Base-by-base conservation (phyloP, 1,140 invertebrate species). In the Drosophila fuyamai region DNA sequence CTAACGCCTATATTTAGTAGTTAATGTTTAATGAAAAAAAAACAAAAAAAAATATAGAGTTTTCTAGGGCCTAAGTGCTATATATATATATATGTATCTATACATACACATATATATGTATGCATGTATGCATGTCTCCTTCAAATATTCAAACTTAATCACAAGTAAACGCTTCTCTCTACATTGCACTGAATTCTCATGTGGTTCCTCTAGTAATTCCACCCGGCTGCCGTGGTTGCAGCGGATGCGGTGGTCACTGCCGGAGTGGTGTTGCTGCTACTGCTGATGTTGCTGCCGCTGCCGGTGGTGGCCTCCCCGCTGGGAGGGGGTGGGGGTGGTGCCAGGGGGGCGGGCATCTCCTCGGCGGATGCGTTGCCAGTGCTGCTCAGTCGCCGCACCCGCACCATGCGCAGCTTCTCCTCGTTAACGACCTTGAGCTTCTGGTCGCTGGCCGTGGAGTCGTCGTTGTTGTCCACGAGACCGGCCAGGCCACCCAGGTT, bases 331-430 rank as follows among this genome's bases (percentile, higher is more conserved):
- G 12, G 7, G 1, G 54, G 46, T 36, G 57, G 54, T 0, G 38
- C 65, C 27, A 38, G 18, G 4, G 65, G 55, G 0, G 72, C 79
- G 1, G 51, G 53, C 14, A 46, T 66, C 46, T 76, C 71, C 0
- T 60, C 78, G 14, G 73, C n/a, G 23, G 67, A 51, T 1, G 18
- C 60, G 1, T 70, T 79, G 5, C 83, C 86, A 6, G 78, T 80
- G 70, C 79, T 79, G 61, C 90, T 91, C 12, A 91, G 50, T 1
- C 90, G 79, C 0, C 81, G 75, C 5, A 91, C 85, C 1, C 90
- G 90, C 51, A 91, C 90, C 82, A 91, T 51, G 14, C 90, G 86
- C 56, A 91, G 65, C 66, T 91, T 90, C 36, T 91, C 90, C 74
- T 91, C 90, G 35, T 81, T 88, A 51, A 91, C 68, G 41, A 91